Conservation (phyloP, 2,113 vertebrate genomes). For the Sylvilagus bachmani region DNA sequence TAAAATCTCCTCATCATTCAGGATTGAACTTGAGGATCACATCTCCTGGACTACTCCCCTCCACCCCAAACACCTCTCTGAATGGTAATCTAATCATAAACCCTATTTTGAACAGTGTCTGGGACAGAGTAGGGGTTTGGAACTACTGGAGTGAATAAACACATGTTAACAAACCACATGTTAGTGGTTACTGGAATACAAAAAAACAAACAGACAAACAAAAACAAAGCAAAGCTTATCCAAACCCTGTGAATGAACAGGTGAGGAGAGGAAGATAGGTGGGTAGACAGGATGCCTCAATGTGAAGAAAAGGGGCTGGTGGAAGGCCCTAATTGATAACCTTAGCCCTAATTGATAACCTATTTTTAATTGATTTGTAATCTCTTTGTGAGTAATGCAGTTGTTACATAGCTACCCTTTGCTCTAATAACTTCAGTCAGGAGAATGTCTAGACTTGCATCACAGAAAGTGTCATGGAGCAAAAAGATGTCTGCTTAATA, state of each 20-base stretch:
- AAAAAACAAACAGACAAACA: too few relatives aligned
- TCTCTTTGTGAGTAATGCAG: slow-evolving; percentile 34
- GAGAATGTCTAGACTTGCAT: slow-evolving; percentile 17
- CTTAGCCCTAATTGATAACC: too few relatives aligned
- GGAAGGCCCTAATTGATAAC: too few relatives aligned
- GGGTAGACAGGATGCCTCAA: background rate
- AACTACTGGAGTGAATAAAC: slow-evolving; percentile 15
- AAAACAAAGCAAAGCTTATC: background rate
- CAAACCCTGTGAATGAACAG: background rate
- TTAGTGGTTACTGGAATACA: background rate
- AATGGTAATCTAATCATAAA: background rate
- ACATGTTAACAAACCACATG: too few relatives aligned
- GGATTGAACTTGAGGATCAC: background rate
- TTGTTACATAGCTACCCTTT: background rate
- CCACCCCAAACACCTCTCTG: background rate
- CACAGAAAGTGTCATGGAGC: background rate
- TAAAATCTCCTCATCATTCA: background rate
- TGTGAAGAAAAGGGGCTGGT: background rate
- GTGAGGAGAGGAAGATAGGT: background rate
- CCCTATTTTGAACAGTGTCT: background rate
- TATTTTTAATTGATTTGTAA: slow-evolving; percentile 44
- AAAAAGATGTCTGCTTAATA: background rate
- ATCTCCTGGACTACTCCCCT: background rate
- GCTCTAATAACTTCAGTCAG: background rate
- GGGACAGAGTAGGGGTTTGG: background rate